Evolutionary conservation across 2,113 vertebrate genomes (phyloP).

Genomic region (Centropus bengalensis): DNA sequence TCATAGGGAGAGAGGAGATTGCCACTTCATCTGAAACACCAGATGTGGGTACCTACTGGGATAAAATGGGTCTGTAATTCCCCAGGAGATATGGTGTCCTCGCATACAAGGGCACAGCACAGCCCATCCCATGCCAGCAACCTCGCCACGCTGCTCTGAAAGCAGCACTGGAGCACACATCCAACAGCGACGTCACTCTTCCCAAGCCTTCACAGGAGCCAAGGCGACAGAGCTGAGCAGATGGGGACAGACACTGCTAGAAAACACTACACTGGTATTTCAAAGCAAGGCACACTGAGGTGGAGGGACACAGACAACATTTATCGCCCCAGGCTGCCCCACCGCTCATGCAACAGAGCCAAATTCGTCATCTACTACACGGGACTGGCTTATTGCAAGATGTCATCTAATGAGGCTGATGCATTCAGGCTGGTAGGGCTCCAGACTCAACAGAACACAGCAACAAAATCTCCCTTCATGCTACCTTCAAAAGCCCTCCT

Average conservation of each 20-base stretch:
- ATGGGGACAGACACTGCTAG: background rate
- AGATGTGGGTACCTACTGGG: background rate
- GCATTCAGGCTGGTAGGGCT: background rate
- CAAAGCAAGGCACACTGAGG: background rate
- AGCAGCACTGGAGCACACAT: background rate
- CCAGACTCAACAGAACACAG: background rate
- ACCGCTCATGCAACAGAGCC: rapidly evolving
- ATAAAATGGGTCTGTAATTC: background rate
- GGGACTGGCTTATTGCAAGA: background rate
- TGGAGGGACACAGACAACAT: background rate
- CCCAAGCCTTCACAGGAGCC: background rate
- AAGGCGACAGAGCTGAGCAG: background rate
- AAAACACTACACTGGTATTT: rapidly evolving
- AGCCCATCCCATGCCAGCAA: background rate
- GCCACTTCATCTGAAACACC: background rate
- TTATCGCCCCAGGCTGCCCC: background rate
- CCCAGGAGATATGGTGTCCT: background rate
- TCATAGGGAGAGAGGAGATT: background rate
- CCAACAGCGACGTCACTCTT: background rate
- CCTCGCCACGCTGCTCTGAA: rapidly evolving
- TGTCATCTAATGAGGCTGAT: background rate
- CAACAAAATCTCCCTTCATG: background rate
- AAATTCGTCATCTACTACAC: background rate
- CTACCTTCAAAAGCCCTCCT: background rate
- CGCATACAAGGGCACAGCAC: background rate